phyloP scores from a whole-genome alignment of 2,888 invertebrate genomes.

The Leuctra nigra region DNA sequence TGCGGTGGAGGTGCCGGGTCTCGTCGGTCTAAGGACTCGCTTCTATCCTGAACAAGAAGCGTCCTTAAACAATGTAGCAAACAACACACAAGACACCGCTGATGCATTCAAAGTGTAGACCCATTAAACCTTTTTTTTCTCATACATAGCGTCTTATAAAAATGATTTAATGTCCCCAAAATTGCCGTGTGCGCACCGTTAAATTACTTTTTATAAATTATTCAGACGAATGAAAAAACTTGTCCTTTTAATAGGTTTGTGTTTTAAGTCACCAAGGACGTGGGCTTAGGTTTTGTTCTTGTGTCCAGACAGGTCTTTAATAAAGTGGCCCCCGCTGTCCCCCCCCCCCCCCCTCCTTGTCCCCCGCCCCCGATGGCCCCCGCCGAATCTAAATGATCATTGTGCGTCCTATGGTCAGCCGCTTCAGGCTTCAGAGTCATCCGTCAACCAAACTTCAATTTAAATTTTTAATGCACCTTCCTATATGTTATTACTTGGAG shows the following conservation, averaged over 20 bases:
- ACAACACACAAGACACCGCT: background rate
- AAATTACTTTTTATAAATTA: conserved; percentile 9
- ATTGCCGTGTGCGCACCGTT: conserved; percentile 10
- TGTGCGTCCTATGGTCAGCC: background rate
- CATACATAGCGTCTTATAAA: background rate
- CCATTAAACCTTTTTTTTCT: too few species aligned
- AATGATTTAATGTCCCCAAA: conserved; percentile 14
- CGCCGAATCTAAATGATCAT: conserved; percentile 8
- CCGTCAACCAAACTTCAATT: conserved; percentile 16
- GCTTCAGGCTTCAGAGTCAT: conserved; percentile 8
- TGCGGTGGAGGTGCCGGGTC: too few species aligned
- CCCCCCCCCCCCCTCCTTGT: background rate
- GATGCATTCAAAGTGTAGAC: background rate
- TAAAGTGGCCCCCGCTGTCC: background rate
- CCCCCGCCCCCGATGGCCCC: background rate
- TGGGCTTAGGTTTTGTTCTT: conserved; percentile 9
- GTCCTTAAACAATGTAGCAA: too few species aligned
- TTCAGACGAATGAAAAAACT: conserved; percentile 10
- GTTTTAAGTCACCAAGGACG: conserved; percentile 14
- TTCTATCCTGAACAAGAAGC: too few species aligned
- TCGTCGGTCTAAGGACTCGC: too few species aligned
- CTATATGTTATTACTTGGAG: conserved; percentile 1
- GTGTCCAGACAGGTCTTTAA: conserved; percentile 13
- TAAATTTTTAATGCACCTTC: conserved; percentile 14
- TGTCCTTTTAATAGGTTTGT: conserved; percentile 12